phyloP scores from a whole-genome alignment of 2,113 vertebrate species.

The Emydocephalus ijimae region DNA sequence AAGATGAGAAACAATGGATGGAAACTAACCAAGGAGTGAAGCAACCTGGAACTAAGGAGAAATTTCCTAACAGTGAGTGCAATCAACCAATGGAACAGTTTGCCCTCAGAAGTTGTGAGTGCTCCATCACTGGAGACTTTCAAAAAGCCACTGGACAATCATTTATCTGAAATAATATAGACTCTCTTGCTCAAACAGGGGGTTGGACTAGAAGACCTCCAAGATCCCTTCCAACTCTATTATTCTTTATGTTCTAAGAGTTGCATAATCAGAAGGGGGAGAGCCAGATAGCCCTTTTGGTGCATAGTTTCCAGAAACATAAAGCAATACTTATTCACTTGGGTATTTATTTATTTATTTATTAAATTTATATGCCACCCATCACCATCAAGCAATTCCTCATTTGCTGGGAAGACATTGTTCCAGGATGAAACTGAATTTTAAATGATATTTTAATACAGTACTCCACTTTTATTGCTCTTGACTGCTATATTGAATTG shows the following conservation, averaged over 20 bases:
- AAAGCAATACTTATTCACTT: not conserved
- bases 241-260: not conserved
- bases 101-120: not conserved
- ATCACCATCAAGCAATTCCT: not conserved
- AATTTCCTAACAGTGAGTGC: not conserved
- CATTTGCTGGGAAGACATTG: not conserved
- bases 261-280: not conserved
- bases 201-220: not conserved
- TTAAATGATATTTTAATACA: not conserved
- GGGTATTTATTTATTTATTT: not conserved
- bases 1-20: not conserved
- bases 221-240: not conserved
- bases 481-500: not conserved
- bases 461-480: not conserved
- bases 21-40: not conserved
- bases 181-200: not conserved
- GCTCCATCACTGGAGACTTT: not conserved
- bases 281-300: not conserved
- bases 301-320: not conserved
- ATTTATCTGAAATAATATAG: not conserved
- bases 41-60: not conserved
- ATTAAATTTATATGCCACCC: not conserved
- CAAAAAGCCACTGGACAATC: not conserved
- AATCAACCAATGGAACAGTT: not conserved
- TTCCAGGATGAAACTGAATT: not conserved